Evolutionary conservation across 2,113 vertebrate genomes (phyloP).

Genomic region (Elephas maximus): DNA sequence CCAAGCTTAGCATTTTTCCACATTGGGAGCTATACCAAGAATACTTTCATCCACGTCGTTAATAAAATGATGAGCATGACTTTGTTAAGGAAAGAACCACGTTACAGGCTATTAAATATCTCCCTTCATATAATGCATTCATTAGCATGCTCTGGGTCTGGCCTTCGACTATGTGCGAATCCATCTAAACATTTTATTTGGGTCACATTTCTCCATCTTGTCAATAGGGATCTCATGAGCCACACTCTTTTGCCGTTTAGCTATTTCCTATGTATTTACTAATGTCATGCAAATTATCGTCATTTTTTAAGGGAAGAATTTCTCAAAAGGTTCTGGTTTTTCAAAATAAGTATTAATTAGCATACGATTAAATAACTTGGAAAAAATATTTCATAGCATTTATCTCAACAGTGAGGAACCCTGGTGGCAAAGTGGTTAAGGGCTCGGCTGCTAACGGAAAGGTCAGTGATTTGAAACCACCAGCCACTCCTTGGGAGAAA

Average conservation of each 20-base stretch:
- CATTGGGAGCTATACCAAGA: background rate
- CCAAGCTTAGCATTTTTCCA: background rate
- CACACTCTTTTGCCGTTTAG: background rate
- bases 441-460: too few species aligned
- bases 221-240: background rate
- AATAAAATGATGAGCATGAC: background rate
- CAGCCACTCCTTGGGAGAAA: too few species aligned
- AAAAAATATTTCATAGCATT: background rate
- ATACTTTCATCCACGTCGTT: background rate
- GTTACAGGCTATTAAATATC: background rate
- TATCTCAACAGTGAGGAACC: background rate
- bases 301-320: background rate
- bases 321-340: background rate
- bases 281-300: background rate
- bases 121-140: background rate
- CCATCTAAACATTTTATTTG: background rate
- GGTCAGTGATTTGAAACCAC: too few species aligned
- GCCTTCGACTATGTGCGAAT: background rate
- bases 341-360: constrained; percentile 41
- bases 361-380: background rate
- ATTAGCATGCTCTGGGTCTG: background rate
- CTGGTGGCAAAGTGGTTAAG: too few species aligned
- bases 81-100: background rate
- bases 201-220: background rate
- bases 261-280: background rate